Percentiles rank a stretch among this genome's conserved stretches.
phyloP scores from a whole-genome alignment of 30 jellyfish, hydroid and myxozoan species.

The Aurelia aurita complex sp. Pacific region DNA sequence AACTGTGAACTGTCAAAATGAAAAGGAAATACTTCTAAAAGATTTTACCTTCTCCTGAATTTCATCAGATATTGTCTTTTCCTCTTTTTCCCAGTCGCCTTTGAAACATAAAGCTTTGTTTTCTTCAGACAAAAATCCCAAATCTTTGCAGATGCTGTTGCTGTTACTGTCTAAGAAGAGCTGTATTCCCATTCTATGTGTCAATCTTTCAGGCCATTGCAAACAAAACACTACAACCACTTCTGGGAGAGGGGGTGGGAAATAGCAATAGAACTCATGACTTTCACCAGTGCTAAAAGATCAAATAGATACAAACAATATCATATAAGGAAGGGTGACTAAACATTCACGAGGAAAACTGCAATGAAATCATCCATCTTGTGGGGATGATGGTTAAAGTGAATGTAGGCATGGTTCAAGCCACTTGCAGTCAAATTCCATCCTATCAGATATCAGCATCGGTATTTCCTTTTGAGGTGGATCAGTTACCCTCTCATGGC shows the following conservation, averaged over 20 bases:
- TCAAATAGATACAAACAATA: too few species aligned
- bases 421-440: too few species aligned
- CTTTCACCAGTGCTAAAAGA: constrained; percentile 36
- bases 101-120: constrained; percentile 24
- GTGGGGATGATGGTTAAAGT: too few species aligned
- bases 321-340: too few species aligned
- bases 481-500: too few species aligned
- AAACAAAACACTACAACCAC: constrained; percentile 60
- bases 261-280: constrained; percentile 69
- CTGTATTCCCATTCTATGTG: constrained; percentile 23
- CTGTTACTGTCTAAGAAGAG: constrained; percentile 43
- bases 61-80: constrained; percentile 26
- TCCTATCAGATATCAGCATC: too few species aligned
- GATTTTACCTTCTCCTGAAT: constrained; percentile 52
- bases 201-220: constrained; percentile 18
- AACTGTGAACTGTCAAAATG: too few species aligned
- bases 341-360: too few species aligned
- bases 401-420: too few species aligned
- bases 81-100: constrained; percentile 39
- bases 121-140: constrained; percentile 28
- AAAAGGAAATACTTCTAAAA: background rate
- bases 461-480: too few species aligned
- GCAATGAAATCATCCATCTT: too few species aligned
- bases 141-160: constrained; percentile 8
- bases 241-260: constrained; percentile 83